A percentile compares a stretch with the other conserved stretches of the same genome.
Evolutionary conservation across 2,797 vertebrate genomes (phyloP).

Genomic region (Phrynocephalus forsythii): DNA sequence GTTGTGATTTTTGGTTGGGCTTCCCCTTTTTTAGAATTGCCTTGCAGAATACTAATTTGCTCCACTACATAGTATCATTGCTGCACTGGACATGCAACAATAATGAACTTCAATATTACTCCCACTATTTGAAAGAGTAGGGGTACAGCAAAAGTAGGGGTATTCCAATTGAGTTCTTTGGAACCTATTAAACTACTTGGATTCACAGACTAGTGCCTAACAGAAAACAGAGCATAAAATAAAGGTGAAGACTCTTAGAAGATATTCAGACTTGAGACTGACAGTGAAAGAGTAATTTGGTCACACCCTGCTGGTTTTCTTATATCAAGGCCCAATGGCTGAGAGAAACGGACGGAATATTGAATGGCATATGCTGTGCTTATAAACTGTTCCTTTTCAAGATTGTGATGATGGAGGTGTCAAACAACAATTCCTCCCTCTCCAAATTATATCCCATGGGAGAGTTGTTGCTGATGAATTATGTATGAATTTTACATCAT

Average conservation of each 20-base stretch:
- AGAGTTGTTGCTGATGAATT: slow-evolving; percentile 53
- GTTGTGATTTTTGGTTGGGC: too few species aligned
- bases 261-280: background rate
- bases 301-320: background rate
- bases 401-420: background rate
- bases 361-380: background rate
- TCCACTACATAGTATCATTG: too few species aligned
- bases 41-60: too few species aligned
- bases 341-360: slow-evolving; percentile 9
- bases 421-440: slow-evolving; percentile 30
- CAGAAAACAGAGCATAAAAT: slow-evolving; percentile 5
- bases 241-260: background rate
- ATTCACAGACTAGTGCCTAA: background rate
- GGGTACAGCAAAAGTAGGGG: background rate
- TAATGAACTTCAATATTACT: background rate
- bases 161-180: background rate
- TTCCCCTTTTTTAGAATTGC: too few species aligned
- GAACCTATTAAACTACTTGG: background rate
- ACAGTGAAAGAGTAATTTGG: background rate
- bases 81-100: too few species aligned
- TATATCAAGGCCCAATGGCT: background rate
- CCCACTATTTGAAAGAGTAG: background rate
- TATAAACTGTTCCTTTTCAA: slow-evolving; percentile 38
- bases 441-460: slow-evolving; percentile 32
- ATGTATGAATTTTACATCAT: slow-evolving; percentile 52